A percentile compares a stretch with the other conserved stretches of the same genome.
phyloP scores from a whole-genome alignment of 2,888 invertebrate species.

The Sarcophaga rosellei region DNA sequence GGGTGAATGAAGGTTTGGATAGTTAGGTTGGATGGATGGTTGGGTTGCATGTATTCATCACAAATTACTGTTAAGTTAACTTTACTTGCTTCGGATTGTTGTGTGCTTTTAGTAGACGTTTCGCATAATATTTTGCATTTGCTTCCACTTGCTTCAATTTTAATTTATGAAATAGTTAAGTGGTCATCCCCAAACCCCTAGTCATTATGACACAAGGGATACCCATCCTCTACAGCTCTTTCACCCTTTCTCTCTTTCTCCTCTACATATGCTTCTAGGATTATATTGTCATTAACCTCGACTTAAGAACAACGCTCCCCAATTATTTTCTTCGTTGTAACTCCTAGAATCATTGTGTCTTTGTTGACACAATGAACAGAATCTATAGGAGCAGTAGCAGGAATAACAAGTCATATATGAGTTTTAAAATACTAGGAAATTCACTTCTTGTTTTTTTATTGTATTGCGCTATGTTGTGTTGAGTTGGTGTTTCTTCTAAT shows the following conservation, averaged over 20 bases:
- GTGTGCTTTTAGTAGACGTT: not conserved
- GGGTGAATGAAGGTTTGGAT: not conserved
- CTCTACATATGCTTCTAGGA: not conserved
- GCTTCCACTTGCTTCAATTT: conserved; percentile 37
- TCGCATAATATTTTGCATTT: not conserved
- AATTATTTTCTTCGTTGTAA: conserved; percentile 2
- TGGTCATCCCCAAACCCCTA: conserved; percentile 53
- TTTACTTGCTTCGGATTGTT: not conserved
- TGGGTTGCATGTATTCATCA: not conserved
- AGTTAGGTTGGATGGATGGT: too few species aligned
- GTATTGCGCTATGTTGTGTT: not conserved
- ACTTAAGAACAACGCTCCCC: conserved; percentile 46
- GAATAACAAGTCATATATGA: not conserved
- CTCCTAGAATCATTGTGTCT: conserved; percentile 13
- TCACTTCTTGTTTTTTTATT: not conserved
- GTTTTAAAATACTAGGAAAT: not conserved
- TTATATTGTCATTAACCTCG: conserved; percentile 66
- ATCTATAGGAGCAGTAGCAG: not conserved
- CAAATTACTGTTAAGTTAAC: conserved; percentile 47
- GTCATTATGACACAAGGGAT: not conserved
- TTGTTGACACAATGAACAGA: conserved; percentile 1
- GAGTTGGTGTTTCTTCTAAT: not conserved
- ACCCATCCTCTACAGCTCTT: too few species aligned
- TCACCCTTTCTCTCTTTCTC: too few species aligned
- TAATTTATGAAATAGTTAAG: conserved; percentile 63